Percentiles rank a stretch among this genome's conserved stretches.
Conservation (phyloP, 2,113 vertebrate genomes). For the Crotophaga sulcirostris region DNA sequence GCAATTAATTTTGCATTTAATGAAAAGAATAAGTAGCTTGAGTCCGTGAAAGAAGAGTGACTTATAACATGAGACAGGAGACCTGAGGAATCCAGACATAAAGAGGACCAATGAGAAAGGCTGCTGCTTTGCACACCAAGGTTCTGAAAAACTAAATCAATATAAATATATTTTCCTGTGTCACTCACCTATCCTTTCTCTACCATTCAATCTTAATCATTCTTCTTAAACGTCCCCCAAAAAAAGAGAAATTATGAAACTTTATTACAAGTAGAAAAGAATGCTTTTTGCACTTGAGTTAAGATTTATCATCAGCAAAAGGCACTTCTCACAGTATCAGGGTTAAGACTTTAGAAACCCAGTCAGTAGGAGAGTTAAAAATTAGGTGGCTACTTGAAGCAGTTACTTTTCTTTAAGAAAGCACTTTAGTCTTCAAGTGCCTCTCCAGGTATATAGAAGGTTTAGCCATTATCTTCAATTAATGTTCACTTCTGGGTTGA, state of each 20-base stretch:
- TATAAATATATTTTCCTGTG: neutral
- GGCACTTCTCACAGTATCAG: constrained; percentile 1
- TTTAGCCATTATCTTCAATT: neutral
- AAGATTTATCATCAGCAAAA: constrained; percentile 21
- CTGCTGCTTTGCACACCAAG: neutral
- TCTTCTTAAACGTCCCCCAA: neutral
- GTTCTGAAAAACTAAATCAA: neutral
- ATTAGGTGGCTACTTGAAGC: neutral
- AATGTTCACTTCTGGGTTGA: neutral
- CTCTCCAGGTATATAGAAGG: neutral
- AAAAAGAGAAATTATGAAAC: neutral
- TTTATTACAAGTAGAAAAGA: neutral
- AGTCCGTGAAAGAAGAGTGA: neutral
- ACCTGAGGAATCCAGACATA: neutral
- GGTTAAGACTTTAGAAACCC: constrained; percentile 11
- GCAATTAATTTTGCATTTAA: neutral
- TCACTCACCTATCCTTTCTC: neutral
- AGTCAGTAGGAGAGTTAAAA: neutral
- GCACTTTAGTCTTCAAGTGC: neutral
- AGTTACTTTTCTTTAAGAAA: constrained; percentile 16
- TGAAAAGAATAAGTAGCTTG: neutral
- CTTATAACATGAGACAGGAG: neutral
- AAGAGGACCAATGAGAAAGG: neutral
- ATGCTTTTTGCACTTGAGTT: neutral
- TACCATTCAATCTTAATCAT: neutral